Evolutionary conservation across 2,113 vertebrate species (phyloP).

Genomic region (Python bivittatus): DNA sequence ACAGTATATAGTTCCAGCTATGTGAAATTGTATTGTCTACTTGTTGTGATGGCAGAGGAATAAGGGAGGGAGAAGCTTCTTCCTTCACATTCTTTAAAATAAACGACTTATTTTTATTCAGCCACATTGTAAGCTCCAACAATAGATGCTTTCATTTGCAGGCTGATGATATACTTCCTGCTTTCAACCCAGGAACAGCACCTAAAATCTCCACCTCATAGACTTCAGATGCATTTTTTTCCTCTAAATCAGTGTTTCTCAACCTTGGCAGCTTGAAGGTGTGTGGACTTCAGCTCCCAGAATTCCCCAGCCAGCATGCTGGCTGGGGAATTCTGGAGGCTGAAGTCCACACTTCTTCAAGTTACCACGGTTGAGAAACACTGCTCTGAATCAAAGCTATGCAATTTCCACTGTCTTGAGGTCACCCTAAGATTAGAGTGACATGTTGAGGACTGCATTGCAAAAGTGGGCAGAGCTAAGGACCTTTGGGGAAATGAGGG

Average conservation of each 20-base stretch:
- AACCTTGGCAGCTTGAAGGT: not conserved
- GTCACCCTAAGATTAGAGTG: not conserved
- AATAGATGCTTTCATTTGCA: slow-evolving; percentile 9
- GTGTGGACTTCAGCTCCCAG: not conserved
- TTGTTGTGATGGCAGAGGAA: not conserved
- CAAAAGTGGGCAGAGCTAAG: not conserved
- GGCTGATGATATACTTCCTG: not conserved
- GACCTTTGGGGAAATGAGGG: not conserved
- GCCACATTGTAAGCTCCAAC: not conserved
- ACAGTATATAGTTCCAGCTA: not conserved
- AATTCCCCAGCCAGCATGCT: not conserved
- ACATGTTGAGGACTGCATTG: not conserved
- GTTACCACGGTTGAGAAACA: not conserved
- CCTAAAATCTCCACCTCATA: not conserved
- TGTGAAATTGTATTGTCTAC: not conserved
- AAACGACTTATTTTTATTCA: slow-evolving; percentile 1
- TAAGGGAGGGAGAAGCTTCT: not conserved
- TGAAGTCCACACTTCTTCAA: not conserved
- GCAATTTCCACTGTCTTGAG: not conserved
- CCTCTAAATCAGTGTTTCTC: not conserved
- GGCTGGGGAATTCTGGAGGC: not conserved
- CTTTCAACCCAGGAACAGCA: not conserved
- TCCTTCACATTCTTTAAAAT: slow-evolving; percentile 15
- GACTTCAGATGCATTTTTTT: not conserved
- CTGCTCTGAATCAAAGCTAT: not conserved